Evolutionary conservation across 2,113 vertebrate genomes (phyloP).

Genomic region (Onychorhynchus coronatus): DNA sequence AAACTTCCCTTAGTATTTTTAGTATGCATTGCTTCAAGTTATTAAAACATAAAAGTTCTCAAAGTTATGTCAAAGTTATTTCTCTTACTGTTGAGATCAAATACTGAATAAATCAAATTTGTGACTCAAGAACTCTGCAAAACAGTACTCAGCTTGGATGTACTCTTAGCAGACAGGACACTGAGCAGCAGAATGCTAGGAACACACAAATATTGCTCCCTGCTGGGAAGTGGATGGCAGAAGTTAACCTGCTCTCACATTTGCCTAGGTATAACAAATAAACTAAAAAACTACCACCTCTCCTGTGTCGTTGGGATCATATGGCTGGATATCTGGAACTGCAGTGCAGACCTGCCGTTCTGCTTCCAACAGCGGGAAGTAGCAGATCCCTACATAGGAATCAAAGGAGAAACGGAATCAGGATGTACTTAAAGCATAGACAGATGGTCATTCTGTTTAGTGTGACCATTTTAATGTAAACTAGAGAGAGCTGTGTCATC

Average conservation of each 20-base stretch:
- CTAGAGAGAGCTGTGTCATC: background rate
- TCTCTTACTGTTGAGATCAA: background rate
- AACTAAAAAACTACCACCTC: background rate
- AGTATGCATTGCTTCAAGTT: background rate
- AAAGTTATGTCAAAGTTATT: background rate
- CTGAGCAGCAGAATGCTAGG: background rate
- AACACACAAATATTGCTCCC: background rate
- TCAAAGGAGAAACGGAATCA: background rate
- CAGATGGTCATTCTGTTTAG: background rate
- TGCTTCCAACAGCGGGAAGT: background rate
- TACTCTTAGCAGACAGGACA: background rate
- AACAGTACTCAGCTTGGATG: background rate
- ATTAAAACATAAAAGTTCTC: background rate
- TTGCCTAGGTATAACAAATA: background rate
- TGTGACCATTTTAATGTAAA: background rate
- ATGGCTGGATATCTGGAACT: background rate
- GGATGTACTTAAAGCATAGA: background rate
- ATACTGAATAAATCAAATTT: background rate
- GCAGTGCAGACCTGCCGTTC: background rate
- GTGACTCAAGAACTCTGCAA: background rate
- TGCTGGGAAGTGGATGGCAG: background rate
- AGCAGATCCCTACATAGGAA: background rate
- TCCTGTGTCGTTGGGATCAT: background rate
- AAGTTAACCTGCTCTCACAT: background rate
- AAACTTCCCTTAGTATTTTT: background rate